These are phyloP conservation scores for Diplosoma virens DNA, from an alignment of 23 tunicate species.

Conservation along the genomic window DNA sequence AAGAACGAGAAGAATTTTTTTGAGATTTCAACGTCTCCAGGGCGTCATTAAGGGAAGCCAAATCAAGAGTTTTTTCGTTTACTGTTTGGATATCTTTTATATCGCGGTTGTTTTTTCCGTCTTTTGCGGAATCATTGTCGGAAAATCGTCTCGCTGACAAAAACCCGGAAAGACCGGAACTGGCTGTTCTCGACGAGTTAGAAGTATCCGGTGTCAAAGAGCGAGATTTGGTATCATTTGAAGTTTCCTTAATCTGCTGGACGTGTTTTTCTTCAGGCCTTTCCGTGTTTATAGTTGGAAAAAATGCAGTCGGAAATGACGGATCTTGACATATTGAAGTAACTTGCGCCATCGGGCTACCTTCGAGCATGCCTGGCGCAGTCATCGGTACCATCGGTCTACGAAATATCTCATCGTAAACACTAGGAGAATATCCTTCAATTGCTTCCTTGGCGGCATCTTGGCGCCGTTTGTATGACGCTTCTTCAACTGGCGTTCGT, in stretches of 20 bases:
- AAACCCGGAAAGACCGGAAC: constrained; percentile 64
- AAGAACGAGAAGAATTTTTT: constrained; percentile 45
- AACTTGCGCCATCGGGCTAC: constrained; percentile 87
- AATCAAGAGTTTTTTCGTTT: constrained; percentile 52
- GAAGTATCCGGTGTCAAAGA: constrained; percentile 59
- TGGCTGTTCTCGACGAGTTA: constrained; percentile 20
- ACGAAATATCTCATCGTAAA: constrained; percentile 46
- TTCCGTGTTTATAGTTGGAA: constrained; percentile 19
- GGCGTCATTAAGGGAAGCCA: constrained; percentile 65
- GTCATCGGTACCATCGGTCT: constrained; percentile 92
- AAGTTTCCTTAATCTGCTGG: not conserved
- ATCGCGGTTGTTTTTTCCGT: not conserved
- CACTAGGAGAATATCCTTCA: constrained; percentile 59
- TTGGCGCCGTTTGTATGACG: constrained; percentile 71
- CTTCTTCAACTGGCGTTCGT: constrained; percentile 84
- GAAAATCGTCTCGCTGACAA: constrained; percentile 82
- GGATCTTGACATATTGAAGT: constrained; percentile 92
- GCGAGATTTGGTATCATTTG: constrained; percentile 23
- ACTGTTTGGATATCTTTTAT: not conserved
- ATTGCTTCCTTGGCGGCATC: constrained; percentile 87
- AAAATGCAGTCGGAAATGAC: constrained; percentile 58
- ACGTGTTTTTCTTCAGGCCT: constrained; percentile 10
- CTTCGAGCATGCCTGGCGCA: constrained; percentile 94
- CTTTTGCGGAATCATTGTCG: constrained; percentile 51
- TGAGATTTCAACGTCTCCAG: constrained; percentile 60